A percentile compares a stretch with the other conserved stretches of the same genome.
Conservation (phyloP, 2,888 invertebrate genomes). For the Platycheirus albimanus region DNA sequence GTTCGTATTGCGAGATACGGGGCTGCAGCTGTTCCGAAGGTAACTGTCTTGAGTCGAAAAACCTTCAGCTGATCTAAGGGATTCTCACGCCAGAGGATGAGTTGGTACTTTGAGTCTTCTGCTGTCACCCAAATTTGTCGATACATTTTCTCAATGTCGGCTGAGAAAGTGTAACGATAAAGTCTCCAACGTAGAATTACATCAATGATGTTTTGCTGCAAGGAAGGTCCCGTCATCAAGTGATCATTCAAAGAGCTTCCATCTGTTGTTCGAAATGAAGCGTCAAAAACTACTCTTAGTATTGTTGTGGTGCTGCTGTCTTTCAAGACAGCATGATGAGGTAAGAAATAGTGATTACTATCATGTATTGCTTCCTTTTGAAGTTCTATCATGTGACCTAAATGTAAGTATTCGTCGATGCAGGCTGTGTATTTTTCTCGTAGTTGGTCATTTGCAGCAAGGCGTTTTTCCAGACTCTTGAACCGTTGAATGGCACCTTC, state of each 20-base stretch:
- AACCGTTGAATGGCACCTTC: constrained; percentile 14
- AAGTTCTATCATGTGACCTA: constrained; percentile 34
- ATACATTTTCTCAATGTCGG: constrained; percentile 67
- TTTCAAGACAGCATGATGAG: constrained; percentile 32
- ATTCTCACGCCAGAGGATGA: too few relatives aligned
- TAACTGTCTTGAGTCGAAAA: too few relatives aligned
- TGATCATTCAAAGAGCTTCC: constrained; percentile 74
- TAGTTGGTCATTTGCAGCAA: neutral
- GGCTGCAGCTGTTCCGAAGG: too few relatives aligned
- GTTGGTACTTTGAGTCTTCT: neutral
- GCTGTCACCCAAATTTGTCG: constrained; percentile 7
- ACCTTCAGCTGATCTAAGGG: too few relatives aligned
- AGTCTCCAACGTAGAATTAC: constrained; percentile 29
- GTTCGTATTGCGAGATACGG: too few relatives aligned
- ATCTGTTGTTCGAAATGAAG: constrained; percentile 41
- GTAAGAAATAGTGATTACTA: constrained; percentile 22
- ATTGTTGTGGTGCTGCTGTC: constrained; percentile 48
- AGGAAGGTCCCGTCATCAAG: constrained; percentile 55
- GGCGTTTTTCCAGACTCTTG: constrained; percentile 3
- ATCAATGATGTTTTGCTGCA: constrained; percentile 41
- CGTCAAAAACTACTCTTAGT: constrained; percentile 56
- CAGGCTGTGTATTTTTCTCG: constrained; percentile 4
- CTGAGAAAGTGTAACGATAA: constrained; percentile 72
- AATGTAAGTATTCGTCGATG: constrained; percentile 17
- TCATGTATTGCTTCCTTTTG: neutral